These are phyloP conservation scores for Steromphala cineraria DNA, from an alignment of 2,888 invertebrate genomes.

Conservation along the genomic window DNA sequence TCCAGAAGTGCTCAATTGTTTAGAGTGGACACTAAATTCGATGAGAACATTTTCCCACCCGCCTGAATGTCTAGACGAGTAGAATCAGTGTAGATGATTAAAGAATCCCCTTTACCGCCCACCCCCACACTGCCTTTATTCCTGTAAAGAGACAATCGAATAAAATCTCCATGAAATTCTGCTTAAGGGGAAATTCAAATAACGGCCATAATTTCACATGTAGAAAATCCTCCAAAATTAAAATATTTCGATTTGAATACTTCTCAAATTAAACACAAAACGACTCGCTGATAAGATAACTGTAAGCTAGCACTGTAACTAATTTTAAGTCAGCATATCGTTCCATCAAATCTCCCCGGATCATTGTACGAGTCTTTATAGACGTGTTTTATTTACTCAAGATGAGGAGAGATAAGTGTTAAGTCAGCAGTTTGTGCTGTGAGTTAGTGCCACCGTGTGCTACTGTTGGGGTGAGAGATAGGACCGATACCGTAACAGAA, in stretches of 20 bases:
- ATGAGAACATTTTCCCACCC: neutral
- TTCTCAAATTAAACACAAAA: neutral
- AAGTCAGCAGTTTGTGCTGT: neutral
- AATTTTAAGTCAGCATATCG: conserved; percentile 2
- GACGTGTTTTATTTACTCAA: neutral
- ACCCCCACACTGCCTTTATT: neutral
- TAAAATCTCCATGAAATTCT: conserved; percentile 13
- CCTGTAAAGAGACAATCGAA: neutral
- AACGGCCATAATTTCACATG: neutral
- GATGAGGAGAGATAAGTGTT: neutral
- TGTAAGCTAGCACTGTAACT: neutral
- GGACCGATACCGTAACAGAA: neutral
- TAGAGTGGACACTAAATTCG: neutral
- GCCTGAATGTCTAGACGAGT: neutral
- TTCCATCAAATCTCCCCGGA: neutral
- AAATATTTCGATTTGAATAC: conserved; percentile 1
- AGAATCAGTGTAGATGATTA: neutral
- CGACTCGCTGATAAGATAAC: neutral
- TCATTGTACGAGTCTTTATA: neutral
- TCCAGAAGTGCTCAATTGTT: neutral
- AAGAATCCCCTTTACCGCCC: neutral
- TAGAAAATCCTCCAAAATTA: conserved; percentile 3
- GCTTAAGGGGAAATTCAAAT: neutral
- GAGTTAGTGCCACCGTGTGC: neutral
- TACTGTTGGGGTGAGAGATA: neutral